phyloP scores from a whole-genome alignment of 1,140 invertebrate species.

The Diachasma alloeum region DNA sequence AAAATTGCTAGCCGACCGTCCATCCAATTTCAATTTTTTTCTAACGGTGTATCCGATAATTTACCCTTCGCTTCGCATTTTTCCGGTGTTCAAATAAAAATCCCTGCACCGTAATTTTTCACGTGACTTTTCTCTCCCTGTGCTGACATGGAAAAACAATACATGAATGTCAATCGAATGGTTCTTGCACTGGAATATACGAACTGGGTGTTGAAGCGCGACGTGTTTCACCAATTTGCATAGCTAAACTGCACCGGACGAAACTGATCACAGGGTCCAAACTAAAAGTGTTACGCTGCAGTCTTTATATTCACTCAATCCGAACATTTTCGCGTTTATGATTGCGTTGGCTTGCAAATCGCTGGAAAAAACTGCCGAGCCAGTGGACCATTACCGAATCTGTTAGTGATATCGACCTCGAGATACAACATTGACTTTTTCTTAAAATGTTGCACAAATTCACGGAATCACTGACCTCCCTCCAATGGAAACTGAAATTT shows the following conservation, averaged over 20 bases:
- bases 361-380: not conserved
- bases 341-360: not conserved
- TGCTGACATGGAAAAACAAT: not conserved
- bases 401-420: not conserved
- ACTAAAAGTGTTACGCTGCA: conserved; percentile 16
- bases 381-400: not conserved
- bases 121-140: no score
- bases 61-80: no score
- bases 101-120: no score
- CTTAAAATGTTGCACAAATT: not conserved
- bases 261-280: conserved; percentile 21
- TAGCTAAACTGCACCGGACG: conserved; percentile 23
- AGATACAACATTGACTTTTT: not conserved
- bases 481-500: not conserved
- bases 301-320: conserved; percentile 3
- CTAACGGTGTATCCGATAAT: no score
- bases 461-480: not conserved
- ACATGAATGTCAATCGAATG: not conserved
- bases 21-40: no score
- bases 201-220: not conserved
- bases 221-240: not conserved
- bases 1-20: no score
- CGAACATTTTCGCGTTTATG: not conserved
- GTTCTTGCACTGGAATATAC: not conserved
- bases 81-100: no score